Conservation (phyloP, 2,888 invertebrate species). For the Harmothoe impar region DNA sequence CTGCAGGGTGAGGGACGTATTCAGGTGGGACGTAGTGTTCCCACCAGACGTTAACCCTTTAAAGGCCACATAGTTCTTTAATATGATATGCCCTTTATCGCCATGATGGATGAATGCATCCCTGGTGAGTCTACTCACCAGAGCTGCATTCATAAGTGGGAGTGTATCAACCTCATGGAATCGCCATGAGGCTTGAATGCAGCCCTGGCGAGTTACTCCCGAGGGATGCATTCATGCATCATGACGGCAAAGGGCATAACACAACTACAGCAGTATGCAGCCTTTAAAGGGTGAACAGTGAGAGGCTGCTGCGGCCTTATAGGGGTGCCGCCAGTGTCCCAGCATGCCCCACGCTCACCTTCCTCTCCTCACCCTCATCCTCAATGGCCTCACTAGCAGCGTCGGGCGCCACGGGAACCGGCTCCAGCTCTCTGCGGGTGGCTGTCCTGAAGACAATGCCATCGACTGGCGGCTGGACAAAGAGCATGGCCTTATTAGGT, state of each 20-base stretch:
- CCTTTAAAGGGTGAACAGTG: too few species aligned
- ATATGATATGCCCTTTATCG: too few species aligned
- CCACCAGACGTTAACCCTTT: background rate
- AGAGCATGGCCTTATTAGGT: background rate
- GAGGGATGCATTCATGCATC: too few species aligned
- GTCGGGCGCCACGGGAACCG: background rate
- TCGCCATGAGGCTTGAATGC: too few species aligned
- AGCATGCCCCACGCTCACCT: background rate
- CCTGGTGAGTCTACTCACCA: too few species aligned
- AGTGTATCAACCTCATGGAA: too few species aligned
- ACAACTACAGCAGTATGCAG: too few species aligned
- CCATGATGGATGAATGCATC: too few species aligned
- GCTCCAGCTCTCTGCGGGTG: background rate
- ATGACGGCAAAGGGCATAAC: too few species aligned
- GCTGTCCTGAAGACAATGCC: slow-evolving; percentile 30
- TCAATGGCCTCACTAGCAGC: background rate
- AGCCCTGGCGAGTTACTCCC: too few species aligned
- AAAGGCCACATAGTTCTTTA: too few species aligned
- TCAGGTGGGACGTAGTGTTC: background rate
- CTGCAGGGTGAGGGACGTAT: background rate
- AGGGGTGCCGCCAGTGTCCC: background rate
- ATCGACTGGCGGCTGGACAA: slow-evolving; percentile 3
- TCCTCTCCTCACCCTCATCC: background rate
- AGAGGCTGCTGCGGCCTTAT: background rate
- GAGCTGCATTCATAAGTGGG: too few species aligned